These are phyloP conservation scores for Geopemphigus sp. DNA, from an alignment of 1,140 invertebrate genomes.

Conservation along the genomic window DNA sequence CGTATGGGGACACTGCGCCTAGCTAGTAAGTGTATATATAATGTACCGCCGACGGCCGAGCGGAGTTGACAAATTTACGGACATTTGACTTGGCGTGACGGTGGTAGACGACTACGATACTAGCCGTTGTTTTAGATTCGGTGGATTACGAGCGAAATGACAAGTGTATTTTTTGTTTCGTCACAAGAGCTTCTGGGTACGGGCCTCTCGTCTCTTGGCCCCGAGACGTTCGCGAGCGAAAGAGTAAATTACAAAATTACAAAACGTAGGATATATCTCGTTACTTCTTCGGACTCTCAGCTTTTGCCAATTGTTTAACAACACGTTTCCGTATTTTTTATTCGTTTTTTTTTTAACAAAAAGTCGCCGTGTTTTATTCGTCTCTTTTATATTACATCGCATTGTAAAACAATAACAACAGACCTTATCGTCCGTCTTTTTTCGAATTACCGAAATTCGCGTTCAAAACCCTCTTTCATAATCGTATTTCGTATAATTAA, in stretches of 20 bases:
- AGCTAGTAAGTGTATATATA: no score
- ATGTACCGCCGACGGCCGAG: not conserved
- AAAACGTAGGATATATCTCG: slow-evolving; percentile 14
- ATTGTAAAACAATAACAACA: no score
- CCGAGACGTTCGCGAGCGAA: not conserved
- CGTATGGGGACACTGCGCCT: slow-evolving; percentile 14
- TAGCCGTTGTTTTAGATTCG: no score
- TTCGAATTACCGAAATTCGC: no score
- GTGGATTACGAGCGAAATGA: no score
- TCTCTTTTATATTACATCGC: not conserved
- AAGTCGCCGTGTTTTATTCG: not conserved
- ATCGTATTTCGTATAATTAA: no score
- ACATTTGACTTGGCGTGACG: not conserved
- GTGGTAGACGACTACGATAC: no score
- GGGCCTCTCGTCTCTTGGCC: not conserved
- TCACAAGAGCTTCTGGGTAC: no score
- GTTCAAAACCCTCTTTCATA: no score
- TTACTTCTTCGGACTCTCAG: not conserved
- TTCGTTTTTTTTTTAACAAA: slow-evolving; percentile 12
- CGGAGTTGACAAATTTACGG: slow-evolving; percentile 1
- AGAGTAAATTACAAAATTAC: slow-evolving; percentile 2
- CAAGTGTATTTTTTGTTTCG: not conserved
- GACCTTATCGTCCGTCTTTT: no score
- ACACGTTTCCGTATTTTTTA: no score
- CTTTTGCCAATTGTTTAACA: not conserved